Base-by-base conservation (phyloP, 2,888 invertebrate species). In the Zaprionus lineosus region DNA sequence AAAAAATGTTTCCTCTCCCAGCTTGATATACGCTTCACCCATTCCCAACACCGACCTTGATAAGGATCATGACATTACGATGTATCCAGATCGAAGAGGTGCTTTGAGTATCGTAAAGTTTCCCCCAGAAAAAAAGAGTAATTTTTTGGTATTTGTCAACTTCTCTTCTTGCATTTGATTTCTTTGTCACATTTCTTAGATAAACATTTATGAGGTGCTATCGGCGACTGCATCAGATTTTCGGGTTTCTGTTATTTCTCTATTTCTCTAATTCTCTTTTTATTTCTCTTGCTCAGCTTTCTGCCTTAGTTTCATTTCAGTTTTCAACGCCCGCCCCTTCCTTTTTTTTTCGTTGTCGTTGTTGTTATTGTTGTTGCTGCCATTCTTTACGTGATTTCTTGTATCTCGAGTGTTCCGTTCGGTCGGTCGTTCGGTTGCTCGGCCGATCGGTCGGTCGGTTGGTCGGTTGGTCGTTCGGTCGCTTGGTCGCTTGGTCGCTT, bases 371-470 rank as follows among this genome's bases (percentile, higher is more conserved):
- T 31, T 29, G 8, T 28, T 41, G 52, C 55, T 63, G 55, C 39
- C 59, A 62, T 63, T 57, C 61, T 72, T 72, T 56, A 75, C 81
- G 86, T 78, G 77, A 78, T 85, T 78, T 85, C 61, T 63, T 86
- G 78, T 86, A 84, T 79, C 86, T 79, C 77, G 77, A 79, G 79
- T 79, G 82, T 43, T 65, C 9, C 29, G 16, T n/a, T 12, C 16
- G 18, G 33, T 11, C 44, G 47, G 48, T 52, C 69, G 50, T 40
- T 69, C 33, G 48, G 60, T 51, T 50, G 56, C 12, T 47, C 24
- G 28, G 36, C 50, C 31, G 59, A 2, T 37, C 12, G 4, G 34
- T 34, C 34, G 15, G 7, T 34, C 7, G 4, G 34, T 34, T 31
- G 18, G 7, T 12, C 19, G 21, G 31, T 14, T 37, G 48, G 52